phyloP scores from a whole-genome alignment of 2,113 vertebrate species.

The Rynchops niger region DNA sequence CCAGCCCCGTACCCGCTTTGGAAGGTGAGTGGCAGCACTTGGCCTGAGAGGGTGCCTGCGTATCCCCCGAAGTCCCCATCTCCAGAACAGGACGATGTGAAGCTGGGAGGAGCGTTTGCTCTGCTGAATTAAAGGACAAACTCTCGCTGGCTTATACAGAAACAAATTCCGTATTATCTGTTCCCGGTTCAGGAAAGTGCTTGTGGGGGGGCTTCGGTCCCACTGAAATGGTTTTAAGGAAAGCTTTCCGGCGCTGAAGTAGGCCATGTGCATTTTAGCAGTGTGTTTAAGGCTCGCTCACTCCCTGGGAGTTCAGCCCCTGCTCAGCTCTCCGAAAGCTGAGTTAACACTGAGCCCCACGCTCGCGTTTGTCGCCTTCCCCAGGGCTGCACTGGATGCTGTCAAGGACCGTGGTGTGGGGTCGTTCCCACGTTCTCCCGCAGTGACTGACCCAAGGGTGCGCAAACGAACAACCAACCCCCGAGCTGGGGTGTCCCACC shows the following conservation, averaged over 20 bases:
- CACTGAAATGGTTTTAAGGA: no score
- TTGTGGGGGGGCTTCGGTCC: not conserved
- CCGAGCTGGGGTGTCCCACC: not conserved
- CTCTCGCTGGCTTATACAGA: not conserved
- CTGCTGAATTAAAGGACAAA: not conserved
- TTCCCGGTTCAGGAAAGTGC: not conserved
- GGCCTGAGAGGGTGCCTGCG: not conserved
- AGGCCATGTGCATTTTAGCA: not conserved
- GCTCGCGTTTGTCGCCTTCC: not conserved
- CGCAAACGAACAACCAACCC: no score
- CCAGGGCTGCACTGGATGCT: not conserved
- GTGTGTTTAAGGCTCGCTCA: fast-evolving
- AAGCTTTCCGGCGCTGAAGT: not conserved
- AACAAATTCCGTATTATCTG: fast-evolving
- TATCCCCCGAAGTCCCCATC: not conserved
- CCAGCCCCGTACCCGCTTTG: not conserved
- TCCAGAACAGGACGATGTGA: fast-evolving
- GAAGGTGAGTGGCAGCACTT: not conserved
- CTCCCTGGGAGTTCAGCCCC: not conserved
- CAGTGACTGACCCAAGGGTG: not conserved
- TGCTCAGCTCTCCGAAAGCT: not conserved
- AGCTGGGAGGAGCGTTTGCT: not conserved
- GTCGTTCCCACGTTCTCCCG: not conserved
- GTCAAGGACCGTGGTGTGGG: fast-evolving
- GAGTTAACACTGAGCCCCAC: fast-evolving